Evolutionary conservation across 1,140 invertebrate genomes (phyloP).

Genomic region (Zaprionus gabonicus): DNA sequence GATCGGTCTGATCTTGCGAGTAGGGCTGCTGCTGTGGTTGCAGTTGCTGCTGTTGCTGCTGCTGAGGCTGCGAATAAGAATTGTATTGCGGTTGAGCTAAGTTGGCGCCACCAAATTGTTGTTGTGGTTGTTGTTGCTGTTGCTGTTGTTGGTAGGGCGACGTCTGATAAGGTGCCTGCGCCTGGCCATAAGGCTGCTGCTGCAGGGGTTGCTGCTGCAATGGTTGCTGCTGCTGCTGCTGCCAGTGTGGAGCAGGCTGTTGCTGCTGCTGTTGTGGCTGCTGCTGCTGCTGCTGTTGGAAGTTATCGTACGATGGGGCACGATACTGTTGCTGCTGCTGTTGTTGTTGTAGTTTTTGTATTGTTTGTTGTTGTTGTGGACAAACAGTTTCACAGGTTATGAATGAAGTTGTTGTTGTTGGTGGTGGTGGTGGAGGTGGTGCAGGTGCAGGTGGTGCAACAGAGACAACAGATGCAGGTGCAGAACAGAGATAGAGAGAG

Average conservation of each 20-base stretch:
- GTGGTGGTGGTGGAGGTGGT: slow-evolving; percentile 56
- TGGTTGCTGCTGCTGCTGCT: slow-evolving; percentile 63
- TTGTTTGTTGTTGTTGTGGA: slow-evolving; percentile 50
- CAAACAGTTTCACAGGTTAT: slow-evolving; percentile 72
- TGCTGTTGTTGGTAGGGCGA: slow-evolving; percentile 62
- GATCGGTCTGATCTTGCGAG: slow-evolving; percentile 77
- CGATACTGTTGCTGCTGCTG: slow-evolving; percentile 81
- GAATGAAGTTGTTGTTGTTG: slow-evolving; percentile 53
- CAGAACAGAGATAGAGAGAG: slow-evolving; percentile 11
- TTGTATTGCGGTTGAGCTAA: slow-evolving; percentile 80
- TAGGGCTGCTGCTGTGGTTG: slow-evolving; percentile 46
- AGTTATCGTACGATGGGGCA: slow-evolving; percentile 20
- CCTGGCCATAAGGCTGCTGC: slow-evolving; percentile 50
- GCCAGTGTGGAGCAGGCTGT: slow-evolving; percentile 69
- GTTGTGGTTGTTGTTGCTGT: slow-evolving; percentile 53
- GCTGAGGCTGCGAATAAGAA: slow-evolving; percentile 83
- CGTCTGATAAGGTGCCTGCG: slow-evolving; percentile 58
- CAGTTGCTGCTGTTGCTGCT: slow-evolving; percentile 30
- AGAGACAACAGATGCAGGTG: slow-evolving; percentile 24
- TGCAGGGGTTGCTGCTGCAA: slow-evolving; percentile 53
- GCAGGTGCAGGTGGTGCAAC: slow-evolving; percentile 29
- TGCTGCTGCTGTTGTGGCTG: slow-evolving; percentile 83
- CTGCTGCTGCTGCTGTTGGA: slow-evolving; percentile 54
- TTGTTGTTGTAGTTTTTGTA: slow-evolving; percentile 42
- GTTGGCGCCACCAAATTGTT: slow-evolving; percentile 72